phyloP scores from a whole-genome alignment of 92 coral and sea anemone genomes.

The Epizoanthus scotinus region DNA sequence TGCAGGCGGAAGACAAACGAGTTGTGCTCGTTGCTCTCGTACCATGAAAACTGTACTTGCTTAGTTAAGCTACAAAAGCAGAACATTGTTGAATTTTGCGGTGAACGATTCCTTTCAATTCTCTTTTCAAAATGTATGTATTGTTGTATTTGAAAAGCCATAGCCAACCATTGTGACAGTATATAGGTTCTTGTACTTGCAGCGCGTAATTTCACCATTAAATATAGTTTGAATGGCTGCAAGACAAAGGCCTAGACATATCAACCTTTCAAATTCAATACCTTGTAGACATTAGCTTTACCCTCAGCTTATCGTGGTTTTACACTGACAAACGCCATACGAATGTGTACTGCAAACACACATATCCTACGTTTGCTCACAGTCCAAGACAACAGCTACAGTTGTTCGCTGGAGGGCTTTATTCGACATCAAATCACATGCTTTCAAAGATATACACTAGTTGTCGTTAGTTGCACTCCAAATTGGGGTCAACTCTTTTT shows the following conservation, averaged over 20 bases:
- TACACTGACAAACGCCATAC: slow-evolving; percentile 22
- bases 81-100: slow-evolving; percentile 68
- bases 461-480: slow-evolving; percentile 22
- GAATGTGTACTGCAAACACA: slow-evolving; percentile 2
- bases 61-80: slow-evolving; percentile 58
- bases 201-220: slow-evolving; percentile 78
- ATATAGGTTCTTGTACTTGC: slow-evolving; percentile 76
- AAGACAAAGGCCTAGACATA: slow-evolving; percentile 87
- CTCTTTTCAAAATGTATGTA: slow-evolving; percentile 69
- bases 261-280: slow-evolving; percentile 71
- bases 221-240: slow-evolving; percentile 65
- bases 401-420: slow-evolving; percentile 32
- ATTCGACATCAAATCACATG: slow-evolving; percentile 40
- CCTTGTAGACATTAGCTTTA: slow-evolving; percentile 66
- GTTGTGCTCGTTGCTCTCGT: slow-evolving; percentile 30
- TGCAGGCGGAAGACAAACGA: not conserved
- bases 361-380: slow-evolving; percentile 15
- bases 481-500: slow-evolving; percentile 62
- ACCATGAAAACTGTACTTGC: slow-evolving; percentile 42
- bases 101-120: slow-evolving; percentile 86
- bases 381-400: slow-evolving; percentile 31
- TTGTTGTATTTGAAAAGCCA: slow-evolving; percentile 73
- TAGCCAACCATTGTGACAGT: slow-evolving; percentile 73
- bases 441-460: slow-evolving; percentile 28
- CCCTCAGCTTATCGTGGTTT: slow-evolving; percentile 56